These are phyloP conservation scores for Syndactyla subalaris DNA, from an alignment of 2,797 vertebrate genomes.

Conservation along the genomic window DNA sequence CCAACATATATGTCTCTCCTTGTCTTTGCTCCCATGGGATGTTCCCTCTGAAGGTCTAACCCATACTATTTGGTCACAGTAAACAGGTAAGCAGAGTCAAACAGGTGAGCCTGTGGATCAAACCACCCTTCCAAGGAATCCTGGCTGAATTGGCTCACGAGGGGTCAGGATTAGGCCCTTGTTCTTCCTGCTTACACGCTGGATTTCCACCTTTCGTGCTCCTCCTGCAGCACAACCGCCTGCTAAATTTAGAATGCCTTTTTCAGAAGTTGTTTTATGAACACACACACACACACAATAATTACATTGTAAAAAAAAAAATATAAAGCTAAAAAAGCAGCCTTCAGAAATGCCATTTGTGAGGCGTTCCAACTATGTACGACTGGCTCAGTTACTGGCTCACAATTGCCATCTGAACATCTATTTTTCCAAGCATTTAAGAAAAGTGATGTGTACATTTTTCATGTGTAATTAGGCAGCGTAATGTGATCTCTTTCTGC, in stretches of 20 bases:
- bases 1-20: background rate
- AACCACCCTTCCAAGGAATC: background rate
- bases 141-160: background rate
- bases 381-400: conserved; percentile 39
- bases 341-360: conserved; percentile 61
- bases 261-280: conserved; percentile 34
- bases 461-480: conserved; percentile 88
- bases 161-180: background rate
- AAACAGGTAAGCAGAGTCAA: background rate
- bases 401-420: conserved; percentile 67
- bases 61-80: background rate
- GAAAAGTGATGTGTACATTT: conserved; percentile 79
- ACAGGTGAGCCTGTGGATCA: background rate
- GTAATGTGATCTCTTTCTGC: conserved; percentile 85
- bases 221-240: background rate
- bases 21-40: background rate
- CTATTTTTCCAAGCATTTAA: conserved; percentile 77
- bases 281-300: background rate
- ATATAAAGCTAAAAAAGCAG: background rate
- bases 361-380: conserved; percentile 34
- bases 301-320: background rate
- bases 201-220: conserved; percentile 12
- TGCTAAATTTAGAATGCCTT: conserved; percentile 47
- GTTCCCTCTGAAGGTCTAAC: background rate
- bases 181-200: background rate